Base-by-base conservation (phyloP, 2,797 vertebrate species). In the Oreortyx pictus region DNA sequence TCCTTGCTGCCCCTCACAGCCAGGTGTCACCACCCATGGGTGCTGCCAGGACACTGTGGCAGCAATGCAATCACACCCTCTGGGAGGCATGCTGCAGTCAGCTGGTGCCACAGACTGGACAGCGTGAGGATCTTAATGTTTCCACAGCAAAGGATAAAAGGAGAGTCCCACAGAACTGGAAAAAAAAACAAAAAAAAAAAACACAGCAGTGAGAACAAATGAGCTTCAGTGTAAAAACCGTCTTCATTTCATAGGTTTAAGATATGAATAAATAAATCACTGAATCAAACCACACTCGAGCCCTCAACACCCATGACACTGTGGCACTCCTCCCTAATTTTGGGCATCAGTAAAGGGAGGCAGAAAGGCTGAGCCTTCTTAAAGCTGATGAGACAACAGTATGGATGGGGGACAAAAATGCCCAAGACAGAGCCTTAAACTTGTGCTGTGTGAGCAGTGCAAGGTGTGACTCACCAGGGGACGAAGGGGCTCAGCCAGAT, bases 141-240 rank as follows among this genome's bases (percentile, higher is more conserved):
- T 96, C 98, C 96, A 97, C 89, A 82, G 98, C 88, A 97, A 98
- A 97, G 49, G 98, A 98, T 95, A 98, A 98, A 91, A 98, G 98
- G 88, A 98, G 98, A 89, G 97, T 98, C 97, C 98, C 98, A 97
- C 98, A 98, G 97, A 98, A 98, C 99, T 99, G 97, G 39, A 97
- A 97, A 64, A 95, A 85, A 95, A 43, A 86, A 70, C 84, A 95
- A 97, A 59, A 95, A 76, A 95, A 41, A 89, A 67, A 87, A 96
- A 37, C 91, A n/a, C 44, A 91, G 77, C 61, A 82, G 74, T 71
- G 59, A 82, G 15, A 74, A 79, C 6, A 33, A 64, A n/a, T 89
- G 14, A 94, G 52, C n/a, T 81, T 39, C 33, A 70, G 20, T 70
- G 88, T 61, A 64, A 82, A 89, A 90, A 44, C 13, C 71, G 31